Evolutionary conservation across 2,888 invertebrate genomes (phyloP), one percentile per base, ranked within the genome.

Genomic region (Protodeltote pygarga): DNA sequence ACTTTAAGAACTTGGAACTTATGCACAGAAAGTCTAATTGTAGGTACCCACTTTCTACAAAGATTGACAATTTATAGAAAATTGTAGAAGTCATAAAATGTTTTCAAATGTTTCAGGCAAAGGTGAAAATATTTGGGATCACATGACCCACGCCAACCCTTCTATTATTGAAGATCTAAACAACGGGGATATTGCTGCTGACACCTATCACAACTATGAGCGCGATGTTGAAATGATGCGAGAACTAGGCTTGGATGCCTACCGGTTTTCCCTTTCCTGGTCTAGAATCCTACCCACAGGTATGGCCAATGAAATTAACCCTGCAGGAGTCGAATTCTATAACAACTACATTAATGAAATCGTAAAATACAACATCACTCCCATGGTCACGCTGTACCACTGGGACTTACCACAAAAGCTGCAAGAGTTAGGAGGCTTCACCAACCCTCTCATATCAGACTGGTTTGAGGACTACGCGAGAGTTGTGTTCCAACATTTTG

Each of bases 321-420:
- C 93, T 0, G 87, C 93, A 6, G 94, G 95, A 2, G 81, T 95
- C 3, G 79, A 89, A n/a, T 59, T 48, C 23, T 96, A 96, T 78
- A 94, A 94, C 57, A 87, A 92, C 53, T 80, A 95, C 3, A 94
- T 95, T 38, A 78, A 95, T 65, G 93, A 93, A 71, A 87, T 96
- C 53, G 51, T 94, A 0, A 89, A 86, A 21, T 93, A 93, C 58
- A 93, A 92, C 27, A 95, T 96, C 42, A 77, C 84, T 33, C 95
- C 95, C 0, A 81, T 94, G 77, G 83, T 93, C 0, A 93, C 93
- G 0, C 73, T 94, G 19, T 93, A 89, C 63, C 93, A 94, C 47
- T 93, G 92, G 88, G 93, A 94, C 64, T 69, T 93, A 24, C 93
- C 93, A 0, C 85, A 90, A 42, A 83, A 84, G 27, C 75, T 94